These are phyloP conservation scores for Acromyrmex charruanus DNA, from an alignment of 1,140 invertebrate species.

Conservation along the genomic window DNA sequence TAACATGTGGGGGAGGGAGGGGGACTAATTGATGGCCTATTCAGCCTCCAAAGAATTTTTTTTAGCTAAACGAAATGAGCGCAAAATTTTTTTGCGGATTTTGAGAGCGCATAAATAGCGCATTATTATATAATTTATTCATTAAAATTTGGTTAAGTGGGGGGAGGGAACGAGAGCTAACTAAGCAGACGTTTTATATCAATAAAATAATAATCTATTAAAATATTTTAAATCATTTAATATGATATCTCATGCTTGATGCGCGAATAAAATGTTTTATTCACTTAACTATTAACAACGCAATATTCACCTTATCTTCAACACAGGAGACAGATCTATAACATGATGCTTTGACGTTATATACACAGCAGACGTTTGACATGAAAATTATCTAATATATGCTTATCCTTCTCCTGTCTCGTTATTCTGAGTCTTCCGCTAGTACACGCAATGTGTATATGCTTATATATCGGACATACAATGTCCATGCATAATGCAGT, in stretches of 20 bases:
- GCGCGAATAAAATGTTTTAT: conserved; percentile 51
- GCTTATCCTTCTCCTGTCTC: conserved; percentile 50
- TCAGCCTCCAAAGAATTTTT: too few relatives aligned
- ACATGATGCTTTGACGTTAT: conserved; percentile 46
- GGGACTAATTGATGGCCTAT: too few relatives aligned
- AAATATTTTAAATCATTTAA: conserved; percentile 7
- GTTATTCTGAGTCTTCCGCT: conserved; percentile 45
- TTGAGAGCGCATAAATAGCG: too few relatives aligned
- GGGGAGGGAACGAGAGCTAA: too few relatives aligned
- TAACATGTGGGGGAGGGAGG: too few relatives aligned
- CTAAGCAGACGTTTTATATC: neutral
- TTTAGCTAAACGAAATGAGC: too few relatives aligned
- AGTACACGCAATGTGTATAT: conserved; percentile 32
- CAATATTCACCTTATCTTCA: conserved; percentile 54
- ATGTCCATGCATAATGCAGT: conserved; percentile 57
- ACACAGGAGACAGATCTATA: conserved; percentile 19
- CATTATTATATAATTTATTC: too few relatives aligned
- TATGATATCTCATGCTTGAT: neutral
- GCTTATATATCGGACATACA: conserved; percentile 26
- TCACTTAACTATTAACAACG: conserved; percentile 51
- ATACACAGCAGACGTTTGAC: conserved; percentile 50
- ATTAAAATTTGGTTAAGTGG: too few relatives aligned
- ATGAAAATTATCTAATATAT: conserved; percentile 64
- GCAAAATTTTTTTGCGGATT: too few relatives aligned
- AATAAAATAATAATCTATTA: neutral